phyloP scores from a whole-genome alignment of 92 coral and sea anemone genomes.

The Meandrina meandrites region DNA sequence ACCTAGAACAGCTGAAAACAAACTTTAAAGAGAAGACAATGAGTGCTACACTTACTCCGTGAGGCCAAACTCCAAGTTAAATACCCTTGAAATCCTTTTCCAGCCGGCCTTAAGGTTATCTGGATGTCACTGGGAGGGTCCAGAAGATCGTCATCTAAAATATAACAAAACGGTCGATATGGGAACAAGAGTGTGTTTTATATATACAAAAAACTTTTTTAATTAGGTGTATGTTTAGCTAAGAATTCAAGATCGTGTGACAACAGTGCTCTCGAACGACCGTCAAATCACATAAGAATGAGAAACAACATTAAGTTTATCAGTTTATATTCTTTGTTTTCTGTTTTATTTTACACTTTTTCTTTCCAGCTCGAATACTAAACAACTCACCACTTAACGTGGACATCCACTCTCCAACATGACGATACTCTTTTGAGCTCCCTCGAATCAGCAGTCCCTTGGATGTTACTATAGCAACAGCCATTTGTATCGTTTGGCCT shows the following conservation, averaged over 20 bases:
- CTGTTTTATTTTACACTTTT: not conserved
- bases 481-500: conserved; percentile 12
- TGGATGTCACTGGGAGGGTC: conserved; percentile 28
- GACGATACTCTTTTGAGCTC: not conserved
- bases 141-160: conserved; percentile 14
- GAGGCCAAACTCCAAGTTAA: conserved; percentile 33
- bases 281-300: too few species aligned
- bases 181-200: not conserved
- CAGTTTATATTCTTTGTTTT: too few species aligned
- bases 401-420: conserved; percentile 28
- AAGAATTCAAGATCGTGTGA: too few species aligned
- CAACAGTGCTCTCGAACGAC: too few species aligned
- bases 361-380: not conserved
- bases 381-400: conserved; percentile 27
- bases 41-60: conserved; percentile 12
- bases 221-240: too few species aligned
- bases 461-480: conserved; percentile 57
- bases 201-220: too few species aligned
- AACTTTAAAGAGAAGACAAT: not conserved
- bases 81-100: not conserved
- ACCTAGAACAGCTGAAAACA: not conserved
- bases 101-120: not conserved
- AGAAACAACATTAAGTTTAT: too few species aligned
- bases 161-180: not conserved
- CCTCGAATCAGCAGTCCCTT: conserved; percentile 33